Conservation (phyloP, 2,113 vertebrate genomes). For the Chaetorhynchus papuensis region DNA sequence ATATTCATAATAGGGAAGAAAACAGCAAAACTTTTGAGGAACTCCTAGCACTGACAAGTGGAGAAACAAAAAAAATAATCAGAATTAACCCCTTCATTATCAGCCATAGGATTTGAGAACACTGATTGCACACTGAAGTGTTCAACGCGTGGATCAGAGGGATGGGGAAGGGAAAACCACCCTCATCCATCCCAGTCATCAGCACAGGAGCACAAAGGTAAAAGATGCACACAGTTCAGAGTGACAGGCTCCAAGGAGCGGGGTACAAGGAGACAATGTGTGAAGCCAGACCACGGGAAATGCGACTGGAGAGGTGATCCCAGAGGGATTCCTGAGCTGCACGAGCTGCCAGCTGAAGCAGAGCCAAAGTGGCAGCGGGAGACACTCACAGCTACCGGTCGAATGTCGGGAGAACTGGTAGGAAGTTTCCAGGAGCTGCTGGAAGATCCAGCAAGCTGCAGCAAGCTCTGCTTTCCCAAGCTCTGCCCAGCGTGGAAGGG, state of each 20-base stretch:
- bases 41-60: not conserved
- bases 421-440: conserved; percentile 12
- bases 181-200: accelerated
- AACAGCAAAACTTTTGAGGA: not conserved
- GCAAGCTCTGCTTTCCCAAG: not conserved
- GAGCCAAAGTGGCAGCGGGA: not conserved
- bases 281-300: not conserved
- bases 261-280: not conserved
- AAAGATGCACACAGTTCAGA: not conserved
- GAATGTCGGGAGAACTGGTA: accelerated
- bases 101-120: not conserved
- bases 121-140: accelerated
- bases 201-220: not conserved
- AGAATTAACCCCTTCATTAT: not conserved
- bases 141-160: accelerated
- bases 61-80: not conserved
- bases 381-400: not conserved
- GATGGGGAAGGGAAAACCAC: not conserved
- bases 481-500: not conserved
- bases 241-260: not conserved
- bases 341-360: not conserved
- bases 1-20: accelerated
- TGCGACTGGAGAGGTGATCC: accelerated
- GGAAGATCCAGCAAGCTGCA: not conserved
- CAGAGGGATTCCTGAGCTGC: not conserved